Evolutionary conservation across 2,113 vertebrate genomes (phyloP).

Genomic region (Eudorcas thomsonii): DNA sequence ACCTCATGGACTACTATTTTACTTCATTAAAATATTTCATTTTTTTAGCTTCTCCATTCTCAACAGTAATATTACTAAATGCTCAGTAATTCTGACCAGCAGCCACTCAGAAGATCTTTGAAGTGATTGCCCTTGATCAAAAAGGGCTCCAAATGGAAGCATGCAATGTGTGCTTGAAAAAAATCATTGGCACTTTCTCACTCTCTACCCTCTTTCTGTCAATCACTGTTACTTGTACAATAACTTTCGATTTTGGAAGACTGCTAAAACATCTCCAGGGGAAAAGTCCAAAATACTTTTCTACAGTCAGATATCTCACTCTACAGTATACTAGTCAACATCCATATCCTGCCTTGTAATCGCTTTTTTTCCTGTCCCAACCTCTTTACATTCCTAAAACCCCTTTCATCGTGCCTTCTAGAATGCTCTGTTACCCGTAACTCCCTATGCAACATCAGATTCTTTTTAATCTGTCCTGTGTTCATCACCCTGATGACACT

Average conservation of each 20-base stretch:
- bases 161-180: neutral
- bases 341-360: neutral
- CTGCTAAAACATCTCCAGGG: neutral
- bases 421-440: too few species aligned
- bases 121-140: neutral
- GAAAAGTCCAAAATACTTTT: neutral
- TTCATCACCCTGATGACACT: neutral
- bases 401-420: neutral
- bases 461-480: neutral
- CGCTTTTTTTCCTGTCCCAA: neutral
- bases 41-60: neutral
- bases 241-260: neutral
- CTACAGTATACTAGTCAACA: neutral
- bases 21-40: neutral
- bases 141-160: neutral
- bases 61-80: neutral
- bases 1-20: neutral
- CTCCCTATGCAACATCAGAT: neutral
- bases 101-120: neutral
- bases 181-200: neutral
- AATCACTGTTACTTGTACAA: neutral
- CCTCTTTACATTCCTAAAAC: neutral
- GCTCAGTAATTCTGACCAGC: neutral
- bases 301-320: neutral
- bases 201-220: neutral